Evolutionary conservation across 2,888 invertebrate genomes (phyloP), one percentile per base, ranked within the genome.

Genomic region (Dolichopus griseipennis): DNA sequence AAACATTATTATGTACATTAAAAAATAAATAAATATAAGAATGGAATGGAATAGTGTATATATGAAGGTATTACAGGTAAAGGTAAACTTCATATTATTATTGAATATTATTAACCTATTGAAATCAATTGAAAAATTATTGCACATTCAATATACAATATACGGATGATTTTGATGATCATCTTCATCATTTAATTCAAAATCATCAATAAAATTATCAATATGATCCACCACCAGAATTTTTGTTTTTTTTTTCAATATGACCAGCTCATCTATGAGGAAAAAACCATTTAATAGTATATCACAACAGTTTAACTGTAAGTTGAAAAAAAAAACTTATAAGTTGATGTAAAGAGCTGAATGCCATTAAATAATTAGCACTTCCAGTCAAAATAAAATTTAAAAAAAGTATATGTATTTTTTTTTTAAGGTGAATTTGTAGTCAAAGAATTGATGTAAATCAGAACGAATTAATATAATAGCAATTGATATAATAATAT

Each of bases 341-440:
- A 27, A 27, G 27, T 37, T 37, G 37, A 37, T 10, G 52, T 52
- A 18, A 12, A 41, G 15, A 18, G 18, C 52, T 52, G 52, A 52
- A 52, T 52, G 52, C 52, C 52, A 52, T 52, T 18, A 52, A 52
- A 52, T 52, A 52, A 52, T 52, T 52, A 52, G 52, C 52, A 52
- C 52, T 52, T 52, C 52, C 52, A 52, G 52, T 52, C 52, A 52
- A 52, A 52, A 52, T 52, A 52, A 52, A 18, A 52, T 52, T 15
- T 18, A 52, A 37, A 37, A 37, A 37, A 37, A 37, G 8, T 10
- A 37, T 37, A 27, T 37, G 8, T 7, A 37, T 37, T 37, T 37
- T 37, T 37, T 37, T 37, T 37, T 37, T n/a, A n/a, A 37, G 8
- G 37, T 37, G 37, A 37, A 37, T 12, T 34, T 34, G 8, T 37